Evolutionary conservation across 2,113 vertebrate species (phyloP).

Genomic region (Cygnus buccinator): DNA sequence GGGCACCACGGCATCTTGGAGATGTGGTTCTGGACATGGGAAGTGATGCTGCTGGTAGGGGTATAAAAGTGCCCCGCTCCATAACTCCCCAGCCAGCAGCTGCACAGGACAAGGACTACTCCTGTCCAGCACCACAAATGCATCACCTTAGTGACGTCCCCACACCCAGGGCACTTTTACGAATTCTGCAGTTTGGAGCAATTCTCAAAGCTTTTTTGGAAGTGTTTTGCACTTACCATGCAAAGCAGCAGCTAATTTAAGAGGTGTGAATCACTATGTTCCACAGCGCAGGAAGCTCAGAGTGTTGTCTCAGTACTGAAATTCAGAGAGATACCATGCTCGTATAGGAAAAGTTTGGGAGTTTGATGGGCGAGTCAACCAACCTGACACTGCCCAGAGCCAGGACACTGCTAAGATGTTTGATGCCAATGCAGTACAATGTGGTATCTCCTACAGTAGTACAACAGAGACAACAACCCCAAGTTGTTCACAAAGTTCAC

Average conservation of each 20-base stretch:
- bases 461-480: accelerated
- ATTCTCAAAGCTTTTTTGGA: neutral
- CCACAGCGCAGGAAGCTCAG: neutral
- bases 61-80: neutral
- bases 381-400: neutral
- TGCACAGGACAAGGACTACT: neutral
- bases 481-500: neutral
- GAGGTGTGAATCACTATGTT: neutral
- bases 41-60: neutral
- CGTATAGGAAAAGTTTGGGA: accelerated
- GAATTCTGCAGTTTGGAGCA: neutral
- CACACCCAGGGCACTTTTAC: accelerated
- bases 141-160: accelerated
- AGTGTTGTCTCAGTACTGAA: neutral
- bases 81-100: neutral
- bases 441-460: neutral
- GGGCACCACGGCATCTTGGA: neutral
- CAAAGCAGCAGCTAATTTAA: neutral
- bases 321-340: neutral
- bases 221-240: neutral
- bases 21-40: neutral
- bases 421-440: accelerated
- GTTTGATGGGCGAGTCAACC: neutral
- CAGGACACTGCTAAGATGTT: neutral
- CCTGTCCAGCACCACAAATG: neutral